Evolutionary conservation across 2,797 vertebrate genomes (phyloP).

Genomic region (Gambusia yucatana): DNA sequence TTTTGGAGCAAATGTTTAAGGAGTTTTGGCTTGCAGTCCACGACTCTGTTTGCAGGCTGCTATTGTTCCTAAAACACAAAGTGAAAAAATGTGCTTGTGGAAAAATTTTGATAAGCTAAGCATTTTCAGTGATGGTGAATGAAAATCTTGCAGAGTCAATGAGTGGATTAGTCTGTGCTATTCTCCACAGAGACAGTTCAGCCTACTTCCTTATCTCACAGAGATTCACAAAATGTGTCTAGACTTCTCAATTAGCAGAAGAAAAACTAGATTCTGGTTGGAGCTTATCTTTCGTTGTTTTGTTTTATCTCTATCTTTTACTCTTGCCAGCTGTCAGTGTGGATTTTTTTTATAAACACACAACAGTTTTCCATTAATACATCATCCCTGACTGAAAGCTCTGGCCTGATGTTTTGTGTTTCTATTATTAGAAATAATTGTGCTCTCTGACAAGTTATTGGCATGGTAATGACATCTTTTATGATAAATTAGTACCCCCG

Average conservation of each 20-base stretch:
- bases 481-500: conserved; percentile 67
- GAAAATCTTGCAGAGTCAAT: conserved; percentile 69
- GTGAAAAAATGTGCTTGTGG: conserved; percentile 75
- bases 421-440: conserved; percentile 78
- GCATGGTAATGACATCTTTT: conserved; percentile 76
- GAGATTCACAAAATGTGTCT: conserved; percentile 82
- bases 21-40: conserved; percentile 53
- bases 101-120: conserved; percentile 74
- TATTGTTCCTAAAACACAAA: conserved; percentile 78
- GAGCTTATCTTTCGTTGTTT: conserved; percentile 64
- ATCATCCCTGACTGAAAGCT: conserved; percentile 55
- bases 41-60: conserved; percentile 59
- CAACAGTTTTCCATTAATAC: conserved; percentile 68
- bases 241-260: conserved; percentile 81
- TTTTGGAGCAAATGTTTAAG: conserved; percentile 43
- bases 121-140: conserved; percentile 61
- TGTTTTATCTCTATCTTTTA: conserved; percentile 33
- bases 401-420: conserved; percentile 63
- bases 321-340: conserved; percentile 39
- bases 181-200: conserved; percentile 66
- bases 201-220: conserved; percentile 76
- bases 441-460: conserved; percentile 69
- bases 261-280: conserved; percentile 57
- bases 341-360: conserved; percentile 60
- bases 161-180: conserved; percentile 73